phyloP scores from a whole-genome alignment of 2,888 invertebrate genomes.

The Aplocera efformata region DNA sequence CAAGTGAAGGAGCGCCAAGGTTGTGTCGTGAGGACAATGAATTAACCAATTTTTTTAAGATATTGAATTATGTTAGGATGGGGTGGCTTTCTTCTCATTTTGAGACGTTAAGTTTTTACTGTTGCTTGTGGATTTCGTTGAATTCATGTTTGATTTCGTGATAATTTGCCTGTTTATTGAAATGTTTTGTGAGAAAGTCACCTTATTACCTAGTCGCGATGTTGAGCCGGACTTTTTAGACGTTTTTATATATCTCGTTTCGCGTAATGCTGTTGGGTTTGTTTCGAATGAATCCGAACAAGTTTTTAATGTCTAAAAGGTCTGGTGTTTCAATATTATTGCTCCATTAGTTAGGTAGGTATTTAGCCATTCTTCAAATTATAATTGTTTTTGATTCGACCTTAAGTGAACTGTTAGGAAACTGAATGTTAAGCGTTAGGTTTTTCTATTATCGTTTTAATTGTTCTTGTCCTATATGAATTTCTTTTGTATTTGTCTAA shows the following conservation, averaged over 20 bases:
- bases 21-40: slow-evolving; percentile 70
- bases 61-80: slow-evolving; percentile 72
- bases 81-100: slow-evolving; percentile 65
- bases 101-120: slow-evolving; percentile 45
- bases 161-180: slow-evolving; percentile 49
- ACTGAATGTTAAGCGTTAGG: slow-evolving; percentile 44
- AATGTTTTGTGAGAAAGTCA: slow-evolving; percentile 62
- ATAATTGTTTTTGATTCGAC: slow-evolving; percentile 64
- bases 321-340: slow-evolving; percentile 66
- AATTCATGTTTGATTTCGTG: slow-evolving; percentile 40
- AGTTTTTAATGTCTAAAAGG: slow-evolving; percentile 52
- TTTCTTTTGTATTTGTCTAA: background rate
- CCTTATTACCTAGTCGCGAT: slow-evolving; percentile 73
- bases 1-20: slow-evolving; percentile 73
- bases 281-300: slow-evolving; percentile 36
- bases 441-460: slow-evolving; percentile 38
- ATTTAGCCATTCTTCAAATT: slow-evolving; percentile 76
- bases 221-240: slow-evolving; percentile 63
- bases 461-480: no score
- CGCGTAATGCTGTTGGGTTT: slow-evolving; percentile 31
- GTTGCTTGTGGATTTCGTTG: slow-evolving; percentile 45
- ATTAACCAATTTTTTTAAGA: slow-evolving; percentile 75
- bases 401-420: slow-evolving; percentile 48
- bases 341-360: slow-evolving; percentile 78
- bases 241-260: slow-evolving; percentile 33